Evolutionary conservation across 2,797 vertebrate genomes (phyloP), one percentile per base, ranked within the genome.

Genomic region (Acridotheres tristis): DNA sequence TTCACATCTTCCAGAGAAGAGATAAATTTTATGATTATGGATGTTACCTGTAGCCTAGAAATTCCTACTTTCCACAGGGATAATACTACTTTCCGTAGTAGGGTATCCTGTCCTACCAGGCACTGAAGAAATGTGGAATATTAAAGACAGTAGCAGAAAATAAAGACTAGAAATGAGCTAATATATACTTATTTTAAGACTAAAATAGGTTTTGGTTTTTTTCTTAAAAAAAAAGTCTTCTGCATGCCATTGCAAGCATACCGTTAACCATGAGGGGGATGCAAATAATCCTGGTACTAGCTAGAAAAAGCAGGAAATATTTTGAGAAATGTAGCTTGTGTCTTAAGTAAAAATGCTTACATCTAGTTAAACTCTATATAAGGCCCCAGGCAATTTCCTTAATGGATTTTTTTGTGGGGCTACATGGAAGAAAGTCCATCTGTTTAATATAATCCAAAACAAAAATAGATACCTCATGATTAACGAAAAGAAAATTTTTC

Each of bases 401-500:
- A 86, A 75, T 86, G 36, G 69, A 47, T 68, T 75, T 94, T 94
- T 88, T 73, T 88, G 50, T 88, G 66, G 13, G 38, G 1, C 50
- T 79, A 50, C 16, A 8, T 85, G 84, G 77, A 93, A 95, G 55
- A 92, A 85, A 88, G 48, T 57, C 26, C 81, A 90, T 30, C 92
- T 90, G 78, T 88, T 94, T 93, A 87, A 63, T 85, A 48, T 80
- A 4, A 88, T 74, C 59, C 77, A 88, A 92, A 92, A 43, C 57
- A 96, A 90, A 97, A 96, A 83, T 80, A 93, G 88, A 65, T 29
- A 75, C 29, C 30, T 90, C 13, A 18, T 78, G 65, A 88, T 93
- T 91, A 95, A 89, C 80, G 50, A 91, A 88, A 83, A 14, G 68
- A 83, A 82, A 62, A 25, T 36, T 88, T 94, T 97, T 95, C 93